Conservation (phyloP, 2,113 vertebrate genomes). For the Gadus macrocephalus region DNA sequence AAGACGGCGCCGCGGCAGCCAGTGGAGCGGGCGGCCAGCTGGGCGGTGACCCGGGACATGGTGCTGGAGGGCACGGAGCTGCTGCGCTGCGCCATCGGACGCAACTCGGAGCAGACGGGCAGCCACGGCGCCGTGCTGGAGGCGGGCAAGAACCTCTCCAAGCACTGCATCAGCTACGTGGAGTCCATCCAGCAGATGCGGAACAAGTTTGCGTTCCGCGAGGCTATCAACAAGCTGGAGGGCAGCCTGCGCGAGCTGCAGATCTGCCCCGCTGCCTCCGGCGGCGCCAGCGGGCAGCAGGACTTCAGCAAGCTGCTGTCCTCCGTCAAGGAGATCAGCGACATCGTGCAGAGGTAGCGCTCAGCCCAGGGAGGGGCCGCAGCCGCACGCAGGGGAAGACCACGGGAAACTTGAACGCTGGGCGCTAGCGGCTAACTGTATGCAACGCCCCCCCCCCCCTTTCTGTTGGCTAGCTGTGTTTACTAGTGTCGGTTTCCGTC, state of each 20-base stretch:
- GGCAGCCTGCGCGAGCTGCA: slow-evolving; percentile 90
- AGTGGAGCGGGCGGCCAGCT: slow-evolving; percentile 81
- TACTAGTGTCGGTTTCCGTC: neutral
- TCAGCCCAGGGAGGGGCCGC: neutral
- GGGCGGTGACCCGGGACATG: slow-evolving; percentile 85
- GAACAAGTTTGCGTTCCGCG: slow-evolving; percentile 95
- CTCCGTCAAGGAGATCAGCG: slow-evolving; percentile 94
- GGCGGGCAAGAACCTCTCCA: slow-evolving; percentile 94
- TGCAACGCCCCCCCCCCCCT: slow-evolving; percentile 10
- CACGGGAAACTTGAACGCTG: slow-evolving; percentile 21
- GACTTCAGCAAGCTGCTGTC: slow-evolving; percentile 97
- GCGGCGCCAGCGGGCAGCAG: slow-evolving; percentile 81
- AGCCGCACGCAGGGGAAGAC: no score
- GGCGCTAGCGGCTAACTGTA: neutral
- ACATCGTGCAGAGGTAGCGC: slow-evolving; percentile 97
- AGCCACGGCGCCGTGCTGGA: slow-evolving; percentile 93
- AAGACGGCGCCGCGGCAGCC: slow-evolving; percentile 85
- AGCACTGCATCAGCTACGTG: slow-evolving; percentile 90
- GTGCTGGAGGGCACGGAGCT: slow-evolving; percentile 86
- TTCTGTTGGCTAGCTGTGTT: neutral
- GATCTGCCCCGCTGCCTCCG: slow-evolving; percentile 85
- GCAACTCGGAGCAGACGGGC: slow-evolving; percentile 89
- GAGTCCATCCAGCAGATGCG: slow-evolving; percentile 99
- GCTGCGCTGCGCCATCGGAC: slow-evolving; percentile 83
- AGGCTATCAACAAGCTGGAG: slow-evolving; percentile 98